Base-by-base conservation (phyloP, 2,797 vertebrate genomes). In the Manis javanica region DNA sequence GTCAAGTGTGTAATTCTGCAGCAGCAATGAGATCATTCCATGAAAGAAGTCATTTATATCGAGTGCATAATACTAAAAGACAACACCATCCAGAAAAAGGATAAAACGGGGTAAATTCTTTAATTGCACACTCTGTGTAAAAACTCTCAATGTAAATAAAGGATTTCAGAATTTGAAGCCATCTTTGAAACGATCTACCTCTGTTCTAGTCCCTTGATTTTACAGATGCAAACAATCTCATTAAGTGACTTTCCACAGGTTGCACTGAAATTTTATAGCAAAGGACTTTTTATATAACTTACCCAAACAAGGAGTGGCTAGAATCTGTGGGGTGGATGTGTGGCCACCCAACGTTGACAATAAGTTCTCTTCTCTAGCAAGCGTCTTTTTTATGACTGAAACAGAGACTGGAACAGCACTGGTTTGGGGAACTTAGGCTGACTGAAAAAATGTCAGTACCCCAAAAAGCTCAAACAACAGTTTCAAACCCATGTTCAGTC, bases 131-230 rank as follows among this genome's bases (percentile, higher is more conserved):
- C 34, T 51, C 21, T 49, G 75, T 91, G 91, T 55, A n/a, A 90
- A 87, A 71, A 3, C 4, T 87, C 19, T 95, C 23, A 61, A 42
- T 79, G 87, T 75, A 93, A 83, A 96, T 75, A 93, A 83, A 96
- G 91, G 16, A 29, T 46, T 72, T 87, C 29, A 69, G 71, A 94
- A 92, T 81, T 64, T 37, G 23, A 92, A 72, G 71, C 4, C 18
- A 64, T 39, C 16, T 87, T 83, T 78, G 57, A 87, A 90, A 63
- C 42, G 1, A 93, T 82, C 66, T 72, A 82, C 42, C 74, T 85
- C 18, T 87, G 72, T 55, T 69, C n/a, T 46, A 14, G 78, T 90
- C 46, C 39, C 63, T 63, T 93, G 89, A 37, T 79, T 88, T 93
- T 92, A 90, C 15, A 8, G 92, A 90, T 66, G 23, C 87, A 92